Percentiles rank a stretch among this genome's conserved stretches.
These are phyloP conservation scores for Coturnix japonica DNA, from an alignment of 2,113 vertebrate genomes.

Conservation along the genomic window DNA sequence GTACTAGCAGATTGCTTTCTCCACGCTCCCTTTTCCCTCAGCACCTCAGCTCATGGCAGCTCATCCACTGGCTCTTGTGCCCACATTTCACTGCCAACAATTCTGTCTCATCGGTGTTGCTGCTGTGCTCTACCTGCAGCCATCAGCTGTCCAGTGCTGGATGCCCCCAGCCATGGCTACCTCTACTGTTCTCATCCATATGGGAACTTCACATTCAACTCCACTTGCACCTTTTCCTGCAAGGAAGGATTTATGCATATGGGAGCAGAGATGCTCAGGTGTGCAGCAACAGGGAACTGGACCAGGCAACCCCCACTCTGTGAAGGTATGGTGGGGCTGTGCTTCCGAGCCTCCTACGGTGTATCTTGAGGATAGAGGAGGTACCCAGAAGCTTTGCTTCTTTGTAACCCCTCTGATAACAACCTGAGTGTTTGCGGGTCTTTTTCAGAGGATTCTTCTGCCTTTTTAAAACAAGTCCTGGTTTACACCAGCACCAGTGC, in stretches of 20 bases:
- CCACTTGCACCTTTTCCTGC: constrained; percentile 81
- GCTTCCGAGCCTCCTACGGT: neutral
- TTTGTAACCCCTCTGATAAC: neutral
- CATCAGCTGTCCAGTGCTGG: constrained; percentile 15
- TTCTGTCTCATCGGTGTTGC: neutral
- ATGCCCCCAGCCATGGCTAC: constrained; percentile 11
- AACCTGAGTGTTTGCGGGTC: neutral
- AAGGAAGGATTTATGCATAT: constrained; percentile 66
- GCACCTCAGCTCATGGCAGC: too few relatives aligned
- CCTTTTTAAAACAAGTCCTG: constrained; percentile 52
- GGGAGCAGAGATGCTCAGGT: constrained; percentile 67
- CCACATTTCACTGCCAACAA: neutral
- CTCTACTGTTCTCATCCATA: constrained; percentile 69
- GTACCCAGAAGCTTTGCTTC: neutral
- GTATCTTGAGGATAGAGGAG: neutral
- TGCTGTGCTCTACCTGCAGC: constrained; percentile 8
- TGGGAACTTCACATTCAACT: constrained; percentile 63
- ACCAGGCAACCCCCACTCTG: constrained; percentile 75
- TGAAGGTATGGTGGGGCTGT: constrained; percentile 64
- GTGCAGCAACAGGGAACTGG: constrained; percentile 77
- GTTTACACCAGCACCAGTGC: constrained; percentile 29
- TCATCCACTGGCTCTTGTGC: neutral
- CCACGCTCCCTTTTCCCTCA: neutral
- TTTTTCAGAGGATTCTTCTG: constrained; percentile 34
- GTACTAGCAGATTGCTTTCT: neutral